Percentiles rank a stretch among this genome's conserved stretches.
Evolutionary conservation across 2,888 invertebrate genomes (phyloP).

Genomic region (Taenaris catops): DNA sequence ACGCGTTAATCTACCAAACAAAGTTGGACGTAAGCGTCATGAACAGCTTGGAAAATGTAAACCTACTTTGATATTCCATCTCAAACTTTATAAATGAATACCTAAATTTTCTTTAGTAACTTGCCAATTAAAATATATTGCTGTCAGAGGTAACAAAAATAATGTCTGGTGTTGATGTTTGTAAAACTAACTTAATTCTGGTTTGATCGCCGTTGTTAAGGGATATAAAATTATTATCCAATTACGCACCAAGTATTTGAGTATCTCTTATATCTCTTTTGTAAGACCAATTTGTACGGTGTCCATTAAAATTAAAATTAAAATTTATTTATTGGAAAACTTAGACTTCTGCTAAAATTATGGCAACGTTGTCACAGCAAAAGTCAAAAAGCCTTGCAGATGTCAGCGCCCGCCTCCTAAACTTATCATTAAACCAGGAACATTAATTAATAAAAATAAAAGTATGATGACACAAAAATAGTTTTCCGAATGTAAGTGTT

Average conservation of each 20-base stretch:
- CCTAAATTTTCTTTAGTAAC: constrained; percentile 16
- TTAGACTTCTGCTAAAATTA: too few relatives aligned
- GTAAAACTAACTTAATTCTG: constrained; percentile 1
- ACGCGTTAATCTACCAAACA: too few relatives aligned
- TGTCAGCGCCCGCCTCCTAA: too few relatives aligned
- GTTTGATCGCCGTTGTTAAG: constrained; percentile 3
- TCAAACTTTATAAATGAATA: constrained; percentile 9
- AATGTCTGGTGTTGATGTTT: constrained; percentile 9
- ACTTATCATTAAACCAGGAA: too few relatives aligned
- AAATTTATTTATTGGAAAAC: too few relatives aligned
- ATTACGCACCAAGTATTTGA: background rate
- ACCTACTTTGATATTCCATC: background rate
- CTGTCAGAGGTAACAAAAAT: constrained; percentile 15
- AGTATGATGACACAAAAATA: too few relatives aligned
- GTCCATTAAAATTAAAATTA: too few relatives aligned
- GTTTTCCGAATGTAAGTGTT: too few relatives aligned
- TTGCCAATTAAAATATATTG: constrained; percentile 15
- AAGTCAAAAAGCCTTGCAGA: too few relatives aligned
- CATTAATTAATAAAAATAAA: too few relatives aligned
- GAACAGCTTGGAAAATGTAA: background rate
- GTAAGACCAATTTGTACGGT: background rate
- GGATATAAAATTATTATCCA: constrained; percentile 1
- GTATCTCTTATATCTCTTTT: constrained; percentile 1
- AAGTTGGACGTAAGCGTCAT: too few relatives aligned
- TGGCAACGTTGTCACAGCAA: too few relatives aligned